Evolutionary conservation across 2,113 vertebrate genomes (phyloP).

Genomic region (Columba livia): DNA sequence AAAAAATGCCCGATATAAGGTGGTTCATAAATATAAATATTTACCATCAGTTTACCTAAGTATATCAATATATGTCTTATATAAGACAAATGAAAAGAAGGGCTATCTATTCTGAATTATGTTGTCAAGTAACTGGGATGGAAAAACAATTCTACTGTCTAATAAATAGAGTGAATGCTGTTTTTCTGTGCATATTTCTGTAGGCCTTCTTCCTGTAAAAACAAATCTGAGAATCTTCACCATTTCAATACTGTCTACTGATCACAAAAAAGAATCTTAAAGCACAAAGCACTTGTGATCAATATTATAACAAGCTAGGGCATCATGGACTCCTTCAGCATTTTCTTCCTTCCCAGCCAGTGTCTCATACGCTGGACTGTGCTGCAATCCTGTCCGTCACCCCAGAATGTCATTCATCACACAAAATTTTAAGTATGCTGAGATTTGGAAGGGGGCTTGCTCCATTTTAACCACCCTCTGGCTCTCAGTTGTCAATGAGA

Average conservation of each 20-base stretch:
- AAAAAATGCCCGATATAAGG: not conserved
- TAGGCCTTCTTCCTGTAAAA: not conserved
- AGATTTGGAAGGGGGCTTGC: not conserved
- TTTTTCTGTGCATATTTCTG: not conserved
- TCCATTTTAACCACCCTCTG: not conserved
- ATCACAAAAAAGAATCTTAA: not conserved
- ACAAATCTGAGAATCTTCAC: not conserved
- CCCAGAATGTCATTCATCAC: not conserved
- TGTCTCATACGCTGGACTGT: accelerated
- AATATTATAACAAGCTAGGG: not conserved
- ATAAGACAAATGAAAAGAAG: not conserved
- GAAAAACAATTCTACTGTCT: not conserved
- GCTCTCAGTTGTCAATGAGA: not conserved
- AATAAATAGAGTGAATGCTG: not conserved
- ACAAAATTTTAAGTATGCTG: not conserved
- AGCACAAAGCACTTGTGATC: not conserved
- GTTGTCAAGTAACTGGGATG: not conserved
- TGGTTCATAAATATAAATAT: not conserved
- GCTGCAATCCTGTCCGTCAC: not conserved
- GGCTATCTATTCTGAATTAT: not conserved
- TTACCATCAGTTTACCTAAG: not conserved
- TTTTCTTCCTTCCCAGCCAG: not conserved
- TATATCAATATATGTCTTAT: not conserved
- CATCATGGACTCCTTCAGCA: not conserved
- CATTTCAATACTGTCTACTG: not conserved